Percentiles rank a stretch among this genome's conserved stretches.
These are phyloP conservation scores for Reticulitermes lucifugus DNA, from an alignment of 2,888 invertebrate species.

Conservation along the genomic window DNA sequence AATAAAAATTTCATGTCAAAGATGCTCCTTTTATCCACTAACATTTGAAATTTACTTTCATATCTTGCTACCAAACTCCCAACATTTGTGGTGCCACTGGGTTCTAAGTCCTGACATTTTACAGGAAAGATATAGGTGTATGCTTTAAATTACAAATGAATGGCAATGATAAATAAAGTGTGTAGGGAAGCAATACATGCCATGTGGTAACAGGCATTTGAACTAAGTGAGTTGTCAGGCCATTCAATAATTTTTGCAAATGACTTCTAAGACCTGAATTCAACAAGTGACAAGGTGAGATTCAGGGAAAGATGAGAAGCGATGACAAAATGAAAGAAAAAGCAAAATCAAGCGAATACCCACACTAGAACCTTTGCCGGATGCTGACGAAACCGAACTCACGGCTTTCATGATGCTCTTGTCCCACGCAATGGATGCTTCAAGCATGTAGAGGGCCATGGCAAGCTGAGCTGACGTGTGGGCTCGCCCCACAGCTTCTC, in stretches of 20 bases:
- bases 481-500: constrained; percentile 86
- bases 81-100: too few relatives aligned
- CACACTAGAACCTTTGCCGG: constrained; percentile 54
- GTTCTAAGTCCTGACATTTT: too few relatives aligned
- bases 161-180: not conserved
- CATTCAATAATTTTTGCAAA: not conserved
- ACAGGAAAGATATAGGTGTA: not conserved
- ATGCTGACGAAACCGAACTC: constrained; percentile 65
- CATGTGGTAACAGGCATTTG: not conserved
- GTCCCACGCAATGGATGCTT: constrained; percentile 97
- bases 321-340: constrained; percentile 37
- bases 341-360: constrained; percentile 53
- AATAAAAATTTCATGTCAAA: too few relatives aligned
- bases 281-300: not conserved
- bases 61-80: too few relatives aligned
- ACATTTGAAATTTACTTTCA: too few relatives aligned
- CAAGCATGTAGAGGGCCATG: constrained; percentile 89
- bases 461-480: constrained; percentile 91
- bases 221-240: not conserved
- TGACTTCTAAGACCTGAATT: not conserved
- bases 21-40: too few relatives aligned
- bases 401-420: constrained; percentile 99
- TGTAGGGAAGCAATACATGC: not conserved
- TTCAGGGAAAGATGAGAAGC: not conserved
- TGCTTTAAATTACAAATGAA: not conserved